Percentiles rank a stretch among this genome's conserved stretches.
Evolutionary conservation across 2,888 invertebrate species (phyloP).

Genomic region (Andrena chrysosceles): DNA sequence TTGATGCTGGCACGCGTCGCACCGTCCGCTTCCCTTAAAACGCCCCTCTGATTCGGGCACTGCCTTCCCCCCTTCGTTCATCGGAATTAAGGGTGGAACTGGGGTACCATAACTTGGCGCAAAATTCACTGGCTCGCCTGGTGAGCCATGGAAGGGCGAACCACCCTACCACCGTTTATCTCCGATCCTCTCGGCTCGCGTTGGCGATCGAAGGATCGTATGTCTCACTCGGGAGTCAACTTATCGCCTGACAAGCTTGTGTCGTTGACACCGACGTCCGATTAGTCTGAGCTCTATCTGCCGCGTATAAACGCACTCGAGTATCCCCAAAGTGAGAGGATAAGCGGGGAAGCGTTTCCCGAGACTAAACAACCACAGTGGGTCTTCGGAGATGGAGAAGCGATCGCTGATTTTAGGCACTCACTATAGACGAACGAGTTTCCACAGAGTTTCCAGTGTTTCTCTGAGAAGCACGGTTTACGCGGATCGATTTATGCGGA

Average conservation of each 20-base stretch:
- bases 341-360: not conserved
- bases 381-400: not conserved
- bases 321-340: not conserved
- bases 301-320: not conserved
- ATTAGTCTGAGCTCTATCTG: not conserved
- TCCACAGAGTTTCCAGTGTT: not conserved
- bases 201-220: too few relatives aligned
- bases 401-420: not conserved
- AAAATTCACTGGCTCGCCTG: too few relatives aligned
- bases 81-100: not conserved
- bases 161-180: too few relatives aligned
- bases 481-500: not conserved
- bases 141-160: too few relatives aligned
- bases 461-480: not conserved
- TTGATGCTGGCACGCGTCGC: constrained; percentile 28
- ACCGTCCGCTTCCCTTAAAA: not conserved
- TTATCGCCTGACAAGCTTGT: not conserved
- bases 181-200: too few relatives aligned
- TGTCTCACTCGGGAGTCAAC: not conserved
- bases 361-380: constrained; percentile 5
- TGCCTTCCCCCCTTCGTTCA: not conserved
- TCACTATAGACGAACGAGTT: not conserved
- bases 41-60: not conserved
- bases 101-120: not conserved
- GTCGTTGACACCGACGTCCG: not conserved